A percentile compares a stretch with the other conserved stretches of the same genome.
Conservation (phyloP, 2,888 invertebrate genomes). For the Iphiclides podalirius region DNA sequence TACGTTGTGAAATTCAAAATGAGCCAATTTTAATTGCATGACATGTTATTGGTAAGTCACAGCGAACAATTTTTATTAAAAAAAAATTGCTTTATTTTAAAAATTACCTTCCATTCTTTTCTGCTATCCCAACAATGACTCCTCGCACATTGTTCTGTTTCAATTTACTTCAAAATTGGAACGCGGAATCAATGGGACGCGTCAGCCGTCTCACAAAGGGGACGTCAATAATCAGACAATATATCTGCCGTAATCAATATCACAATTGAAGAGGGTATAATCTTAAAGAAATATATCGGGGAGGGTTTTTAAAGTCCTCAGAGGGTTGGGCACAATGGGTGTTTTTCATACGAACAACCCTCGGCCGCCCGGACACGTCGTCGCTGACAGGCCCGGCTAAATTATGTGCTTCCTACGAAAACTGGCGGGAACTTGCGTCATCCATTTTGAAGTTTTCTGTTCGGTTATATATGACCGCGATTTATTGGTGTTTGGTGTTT, state of each 20-base stretch:
- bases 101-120: too few species aligned
- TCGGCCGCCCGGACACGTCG: conserved; percentile 30
- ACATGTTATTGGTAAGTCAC: too few species aligned
- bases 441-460: conserved; percentile 37
- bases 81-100: too few species aligned
- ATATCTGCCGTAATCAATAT: conserved; percentile 44
- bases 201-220: conserved; percentile 31
- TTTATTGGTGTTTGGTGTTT: conserved; percentile 33
- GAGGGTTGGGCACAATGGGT: conserved; percentile 43
- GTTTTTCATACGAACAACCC: conserved; percentile 47
- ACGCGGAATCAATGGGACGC: conserved; percentile 28
- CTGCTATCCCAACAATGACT: too few species aligned
- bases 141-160: conserved; percentile 13
- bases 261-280: conserved; percentile 41
- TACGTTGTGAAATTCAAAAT: neutral
- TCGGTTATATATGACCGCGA: conserved; percentile 26
- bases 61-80: too few species aligned
- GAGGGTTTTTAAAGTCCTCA: conserved; percentile 45
- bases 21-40: neutral
- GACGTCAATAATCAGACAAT: conserved; percentile 44
- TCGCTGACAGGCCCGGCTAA: conserved; percentile 36
- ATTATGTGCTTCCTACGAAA: conserved; percentile 44
- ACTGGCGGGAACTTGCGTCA: conserved; percentile 33
- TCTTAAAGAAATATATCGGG: conserved; percentile 38
- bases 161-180: conserved; percentile 21